Evolutionary conservation across 2,113 vertebrate genomes (phyloP).

Genomic region (Phrynocephalus versicolor): DNA sequence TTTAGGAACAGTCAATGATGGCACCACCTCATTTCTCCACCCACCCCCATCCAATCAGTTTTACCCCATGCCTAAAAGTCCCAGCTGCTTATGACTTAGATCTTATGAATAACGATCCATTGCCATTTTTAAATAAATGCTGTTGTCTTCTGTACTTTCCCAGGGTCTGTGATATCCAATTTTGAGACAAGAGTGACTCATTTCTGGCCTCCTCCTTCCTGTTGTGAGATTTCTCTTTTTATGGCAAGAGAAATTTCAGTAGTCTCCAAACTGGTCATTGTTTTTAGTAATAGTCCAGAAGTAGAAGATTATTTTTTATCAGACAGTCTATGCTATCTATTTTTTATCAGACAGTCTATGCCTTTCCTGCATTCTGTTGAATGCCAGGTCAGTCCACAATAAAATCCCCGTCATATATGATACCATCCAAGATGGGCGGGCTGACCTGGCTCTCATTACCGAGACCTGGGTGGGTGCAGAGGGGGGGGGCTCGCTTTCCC

Average conservation of each 20-base stretch:
- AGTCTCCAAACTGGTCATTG: background rate
- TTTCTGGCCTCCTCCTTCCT: conserved; percentile 1
- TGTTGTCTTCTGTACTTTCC: conserved; percentile 15
- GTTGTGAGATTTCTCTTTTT: conserved; percentile 11
- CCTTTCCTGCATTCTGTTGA: too few species aligned
- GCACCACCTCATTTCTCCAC: background rate
- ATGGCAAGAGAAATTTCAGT: conserved; percentile 14
- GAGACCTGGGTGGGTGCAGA: too few species aligned
- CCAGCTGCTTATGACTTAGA: background rate
- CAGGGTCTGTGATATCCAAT: background rate
- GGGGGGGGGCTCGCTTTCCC: too few species aligned
- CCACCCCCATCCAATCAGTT: background rate
- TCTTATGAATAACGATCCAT: background rate
- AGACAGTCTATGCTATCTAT: conserved; percentile 1
- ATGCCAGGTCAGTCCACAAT: too few species aligned
- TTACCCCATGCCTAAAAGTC: background rate
- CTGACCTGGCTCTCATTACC: too few species aligned
- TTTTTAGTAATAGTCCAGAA: background rate
- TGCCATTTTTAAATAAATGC: too few species aligned
- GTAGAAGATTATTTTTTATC: background rate
- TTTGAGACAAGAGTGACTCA: conserved; percentile 3
- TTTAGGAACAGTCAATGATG: background rate
- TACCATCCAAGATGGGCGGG: too few species aligned
- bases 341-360: too few species aligned
- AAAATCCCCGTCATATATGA: too few species aligned